These are phyloP conservation scores for Miniopterus natalensis DNA, from an alignment of 2,113 vertebrate genomes.

Conservation along the genomic window DNA sequence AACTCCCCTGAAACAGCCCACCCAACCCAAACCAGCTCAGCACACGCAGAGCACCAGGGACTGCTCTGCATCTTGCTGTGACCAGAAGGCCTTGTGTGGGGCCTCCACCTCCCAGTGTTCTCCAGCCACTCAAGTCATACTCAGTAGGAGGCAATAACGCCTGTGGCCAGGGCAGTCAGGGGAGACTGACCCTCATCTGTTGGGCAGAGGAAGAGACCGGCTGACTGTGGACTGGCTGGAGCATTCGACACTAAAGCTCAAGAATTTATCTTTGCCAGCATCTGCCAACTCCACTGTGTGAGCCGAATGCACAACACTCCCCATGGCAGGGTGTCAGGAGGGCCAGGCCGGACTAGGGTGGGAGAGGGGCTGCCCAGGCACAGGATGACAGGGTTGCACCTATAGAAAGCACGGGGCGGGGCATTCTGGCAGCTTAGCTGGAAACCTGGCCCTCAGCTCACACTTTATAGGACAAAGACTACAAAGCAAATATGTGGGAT, in stretches of 20 bases:
- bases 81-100: background rate
- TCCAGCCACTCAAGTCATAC: background rate
- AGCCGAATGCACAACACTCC: background rate
- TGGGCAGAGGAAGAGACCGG: background rate
- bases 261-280: background rate
- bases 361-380: no score
- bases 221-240: background rate
- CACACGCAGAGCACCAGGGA: background rate
- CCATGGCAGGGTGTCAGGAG: background rate
- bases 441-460: background rate
- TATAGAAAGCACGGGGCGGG: background rate
- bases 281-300: background rate
- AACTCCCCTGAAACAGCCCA: background rate
- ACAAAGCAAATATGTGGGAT: background rate
- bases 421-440: no score
- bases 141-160: background rate
- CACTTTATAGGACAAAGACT: background rate
- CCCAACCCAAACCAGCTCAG: no score
- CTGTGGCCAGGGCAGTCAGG: background rate
- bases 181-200: background rate
- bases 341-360: background rate
- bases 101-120: background rate
- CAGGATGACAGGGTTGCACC: no score
- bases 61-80: accelerated
- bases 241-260: background rate